Evolutionary conservation across 2,797 vertebrate species (phyloP).

Genomic region (Meda fulgida): DNA sequence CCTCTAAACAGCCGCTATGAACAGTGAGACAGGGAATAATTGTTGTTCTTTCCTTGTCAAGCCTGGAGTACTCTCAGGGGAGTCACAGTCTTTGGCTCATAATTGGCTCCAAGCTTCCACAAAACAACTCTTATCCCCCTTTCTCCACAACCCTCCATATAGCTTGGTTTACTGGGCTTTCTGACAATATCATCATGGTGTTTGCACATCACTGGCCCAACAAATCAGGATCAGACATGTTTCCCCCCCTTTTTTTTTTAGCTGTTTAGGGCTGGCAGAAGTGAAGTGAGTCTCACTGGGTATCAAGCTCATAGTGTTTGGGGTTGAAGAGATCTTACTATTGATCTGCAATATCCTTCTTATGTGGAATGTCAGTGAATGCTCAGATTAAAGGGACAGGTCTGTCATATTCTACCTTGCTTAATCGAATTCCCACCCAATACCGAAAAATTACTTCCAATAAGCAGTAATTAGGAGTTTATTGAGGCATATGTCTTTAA

Average conservation of each 20-base stretch:
- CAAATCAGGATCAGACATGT: conserved; percentile 38
- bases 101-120: conserved; percentile 59
- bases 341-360: conserved; percentile 7
- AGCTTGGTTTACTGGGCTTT: conserved; percentile 37
- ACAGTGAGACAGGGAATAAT: conserved; percentile 52
- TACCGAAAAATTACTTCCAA: no score
- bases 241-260: neutral
- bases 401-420: no score
- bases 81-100: conserved; percentile 54
- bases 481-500: no score
- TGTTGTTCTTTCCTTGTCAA: conserved; percentile 46
- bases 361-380: neutral
- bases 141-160: conserved; percentile 39
- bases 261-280: neutral
- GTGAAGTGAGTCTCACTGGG: neutral
- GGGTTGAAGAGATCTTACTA: conserved; percentile 5
- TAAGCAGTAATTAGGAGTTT: no score
- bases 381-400: neutral
- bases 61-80: conserved; percentile 51
- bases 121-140: conserved; percentile 46
- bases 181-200: conserved; percentile 40
- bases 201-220: conserved; percentile 39
- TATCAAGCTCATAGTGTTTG: conserved; percentile 13
- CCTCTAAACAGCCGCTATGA: conserved; percentile 39
- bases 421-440: no score